Evolutionary conservation across 2,113 vertebrate genomes (phyloP).

Genomic region (Epinephelus cyanopodus): DNA sequence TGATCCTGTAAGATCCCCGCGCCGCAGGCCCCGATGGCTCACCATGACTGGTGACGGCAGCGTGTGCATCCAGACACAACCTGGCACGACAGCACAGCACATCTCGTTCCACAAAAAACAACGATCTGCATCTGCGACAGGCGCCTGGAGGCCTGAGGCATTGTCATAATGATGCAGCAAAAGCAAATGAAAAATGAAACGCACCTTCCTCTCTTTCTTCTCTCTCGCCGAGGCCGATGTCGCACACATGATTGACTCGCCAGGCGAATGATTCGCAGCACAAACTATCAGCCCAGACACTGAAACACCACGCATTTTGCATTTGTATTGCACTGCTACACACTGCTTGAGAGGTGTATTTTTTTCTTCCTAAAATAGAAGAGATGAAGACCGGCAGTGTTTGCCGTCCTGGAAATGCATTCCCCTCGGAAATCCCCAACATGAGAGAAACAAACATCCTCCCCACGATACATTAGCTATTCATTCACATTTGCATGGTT

Average conservation of each 20-base stretch:
- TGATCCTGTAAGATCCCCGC: neutral
- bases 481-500: slow-evolving; percentile 76
- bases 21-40: slow-evolving; percentile 8
- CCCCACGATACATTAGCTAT: slow-evolving; percentile 78
- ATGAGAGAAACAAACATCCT: slow-evolving; percentile 76
- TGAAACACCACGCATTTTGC: slow-evolving; percentile 18
- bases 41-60: slow-evolving; percentile 9
- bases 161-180: slow-evolving; percentile 53
- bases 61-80: slow-evolving; percentile 10
- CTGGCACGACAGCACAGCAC: slow-evolving; percentile 8
- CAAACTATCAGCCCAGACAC: slow-evolving; percentile 34
- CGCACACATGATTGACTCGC: slow-evolving; percentile 31
- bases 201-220: slow-evolving; percentile 8
- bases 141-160: neutral
- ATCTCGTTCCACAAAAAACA: slow-evolving; percentile 29
- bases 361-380: slow-evolving; percentile 39
- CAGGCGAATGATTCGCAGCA: neutral
- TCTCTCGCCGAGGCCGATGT: neutral
- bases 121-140: neutral
- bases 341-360: slow-evolving; percentile 40
- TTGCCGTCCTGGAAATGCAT: slow-evolving; percentile 62
- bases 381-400: slow-evolving; percentile 29
- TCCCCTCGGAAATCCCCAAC: slow-evolving; percentile 64
- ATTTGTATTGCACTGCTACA: slow-evolving; percentile 41
- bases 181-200: slow-evolving; percentile 26